Percentiles rank a stretch among this genome's conserved stretches.
phyloP scores from a whole-genome alignment of 2,113 vertebrate species.

The Upupa epops region DNA sequence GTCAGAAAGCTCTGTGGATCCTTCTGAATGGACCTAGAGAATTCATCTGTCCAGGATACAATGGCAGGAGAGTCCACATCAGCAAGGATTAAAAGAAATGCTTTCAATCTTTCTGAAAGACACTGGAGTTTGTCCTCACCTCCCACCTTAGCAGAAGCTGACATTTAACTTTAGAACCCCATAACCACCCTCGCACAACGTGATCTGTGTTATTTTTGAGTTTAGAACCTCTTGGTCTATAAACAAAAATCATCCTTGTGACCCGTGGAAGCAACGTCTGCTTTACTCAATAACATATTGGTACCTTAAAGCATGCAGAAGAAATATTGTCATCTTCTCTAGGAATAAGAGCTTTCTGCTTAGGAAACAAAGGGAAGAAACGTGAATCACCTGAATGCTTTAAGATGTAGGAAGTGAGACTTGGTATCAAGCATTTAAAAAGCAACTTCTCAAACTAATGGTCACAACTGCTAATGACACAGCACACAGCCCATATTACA shows the following conservation, averaged over 20 bases:
- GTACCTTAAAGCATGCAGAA: not conserved
- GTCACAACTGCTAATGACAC: not conserved
- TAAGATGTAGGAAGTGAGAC: not conserved
- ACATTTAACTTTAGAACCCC: not conserved
- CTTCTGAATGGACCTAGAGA: not conserved
- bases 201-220: not conserved
- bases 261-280: not conserved
- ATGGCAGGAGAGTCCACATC: not conserved
- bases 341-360: not conserved
- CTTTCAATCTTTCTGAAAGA: not conserved
- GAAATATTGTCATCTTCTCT: not conserved
- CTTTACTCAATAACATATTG: not conserved
- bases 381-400: not conserved
- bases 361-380: not conserved
- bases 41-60: not conserved
- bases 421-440: not conserved
- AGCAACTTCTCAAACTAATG: not conserved
- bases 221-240: not conserved
- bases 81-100: not conserved
- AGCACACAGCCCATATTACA: not conserved
- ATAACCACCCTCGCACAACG: not conserved
- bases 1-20: not conserved
- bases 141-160: not conserved
- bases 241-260: not conserved
- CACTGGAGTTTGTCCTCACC: not conserved